Conservation (phyloP, 2,888 invertebrate species). For the Ephialtes manifestator region DNA sequence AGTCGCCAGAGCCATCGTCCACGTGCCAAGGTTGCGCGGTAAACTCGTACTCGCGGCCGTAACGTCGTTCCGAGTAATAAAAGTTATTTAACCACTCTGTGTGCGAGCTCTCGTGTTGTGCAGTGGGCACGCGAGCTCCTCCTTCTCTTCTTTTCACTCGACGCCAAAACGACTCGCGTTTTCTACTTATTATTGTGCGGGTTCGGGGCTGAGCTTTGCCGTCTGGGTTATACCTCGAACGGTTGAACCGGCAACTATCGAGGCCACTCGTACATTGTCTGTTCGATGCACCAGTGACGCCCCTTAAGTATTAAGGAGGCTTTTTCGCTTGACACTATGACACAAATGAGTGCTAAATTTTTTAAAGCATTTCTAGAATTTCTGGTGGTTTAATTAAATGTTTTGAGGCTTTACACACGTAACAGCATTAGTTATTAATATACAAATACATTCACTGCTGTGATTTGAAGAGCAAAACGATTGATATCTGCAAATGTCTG, state of each 20-base stretch:
- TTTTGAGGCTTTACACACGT: too few species aligned
- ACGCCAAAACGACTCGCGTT: conserved; percentile 21
- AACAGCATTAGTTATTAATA: too few species aligned
- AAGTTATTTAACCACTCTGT: conserved; percentile 60
- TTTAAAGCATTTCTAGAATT: too few species aligned
- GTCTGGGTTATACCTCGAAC: background rate
- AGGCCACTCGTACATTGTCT: conserved; percentile 18
- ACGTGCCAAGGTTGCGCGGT: conserved; percentile 77
- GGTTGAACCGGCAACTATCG: conserved; percentile 29
- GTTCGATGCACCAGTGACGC: background rate
- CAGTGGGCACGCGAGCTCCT: conserved; percentile 31
- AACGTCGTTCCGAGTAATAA: conserved; percentile 65
- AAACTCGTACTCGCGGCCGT: conserved; percentile 54
- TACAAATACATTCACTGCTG: too few species aligned
- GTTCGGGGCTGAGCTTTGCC: conserved; percentile 45
- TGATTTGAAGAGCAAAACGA: too few species aligned
- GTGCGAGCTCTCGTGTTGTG: conserved; percentile 31
- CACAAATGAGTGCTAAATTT: too few species aligned
- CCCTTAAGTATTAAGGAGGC: background rate
- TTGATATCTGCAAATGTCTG: too few species aligned
- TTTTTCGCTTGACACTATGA: too few species aligned
- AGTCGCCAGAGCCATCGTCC: conserved; percentile 56
- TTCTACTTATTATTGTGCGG: conserved; percentile 52
- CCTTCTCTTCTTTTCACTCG: background rate
- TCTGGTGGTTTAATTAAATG: too few species aligned